These are phyloP conservation scores for Rhagoletis zephyria DNA, from an alignment of 1,140 invertebrate species.

Conservation along the genomic window DNA sequence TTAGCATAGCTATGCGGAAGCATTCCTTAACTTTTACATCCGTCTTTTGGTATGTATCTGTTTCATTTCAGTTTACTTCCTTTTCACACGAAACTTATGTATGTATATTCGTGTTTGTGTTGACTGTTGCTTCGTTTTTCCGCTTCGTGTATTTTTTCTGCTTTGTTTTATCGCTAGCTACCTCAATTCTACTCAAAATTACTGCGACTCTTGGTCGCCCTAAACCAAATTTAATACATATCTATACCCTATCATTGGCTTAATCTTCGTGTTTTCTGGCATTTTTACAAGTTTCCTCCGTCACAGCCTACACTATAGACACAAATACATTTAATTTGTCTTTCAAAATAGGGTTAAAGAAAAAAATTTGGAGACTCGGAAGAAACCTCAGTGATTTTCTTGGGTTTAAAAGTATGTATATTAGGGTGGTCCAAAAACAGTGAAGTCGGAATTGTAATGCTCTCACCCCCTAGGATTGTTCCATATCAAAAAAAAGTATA, in stretches of 20 bases:
- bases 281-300: neutral
- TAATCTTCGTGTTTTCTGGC: neutral
- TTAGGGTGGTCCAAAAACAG: too few relatives aligned
- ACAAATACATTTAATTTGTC: neutral
- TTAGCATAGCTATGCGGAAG: slow-evolving; percentile 42
- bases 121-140: neutral
- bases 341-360: neutral
- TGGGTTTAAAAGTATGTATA: neutral
- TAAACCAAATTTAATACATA: neutral
- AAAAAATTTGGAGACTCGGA: neutral
- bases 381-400: neutral
- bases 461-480: too few relatives aligned
- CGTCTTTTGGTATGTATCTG: slow-evolving; percentile 41
- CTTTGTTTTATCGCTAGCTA: too few relatives aligned
- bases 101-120: neutral
- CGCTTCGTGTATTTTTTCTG: neutral
- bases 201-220: too few relatives aligned
- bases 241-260: neutral
- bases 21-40: slow-evolving; percentile 43
- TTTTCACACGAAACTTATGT: slow-evolving; percentile 20
- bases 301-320: neutral
- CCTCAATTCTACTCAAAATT: too few relatives aligned
- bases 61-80: slow-evolving; percentile 23
- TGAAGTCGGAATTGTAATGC: too few relatives aligned
- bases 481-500: too few relatives aligned